Base-by-base conservation (phyloP, 2,888 invertebrate species). In the Hirtodrosophila duncani region DNA sequence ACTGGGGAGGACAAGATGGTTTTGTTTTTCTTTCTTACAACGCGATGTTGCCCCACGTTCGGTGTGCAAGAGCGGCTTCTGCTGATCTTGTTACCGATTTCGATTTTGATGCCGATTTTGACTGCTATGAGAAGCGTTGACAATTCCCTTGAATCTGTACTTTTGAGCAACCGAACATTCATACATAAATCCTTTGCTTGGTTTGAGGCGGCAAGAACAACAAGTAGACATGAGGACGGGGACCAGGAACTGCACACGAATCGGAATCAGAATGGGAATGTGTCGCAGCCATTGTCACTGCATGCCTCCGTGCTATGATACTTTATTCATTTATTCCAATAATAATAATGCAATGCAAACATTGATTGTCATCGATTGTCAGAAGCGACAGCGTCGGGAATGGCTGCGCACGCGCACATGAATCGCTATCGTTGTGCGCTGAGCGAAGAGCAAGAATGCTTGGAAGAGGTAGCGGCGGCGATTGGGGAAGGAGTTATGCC, bases 271-370 rank as follows among this genome's bases (percentile, higher is more conserved):
- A 50, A 57, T 49, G 45, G 49, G 61, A 60, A 58, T 44, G 49
- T 63, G 63, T 62, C 44, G 50, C 50, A 77, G 72, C 82, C 81
- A 81, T 82, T 82, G 82, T 82, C 82, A 81, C 82, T 82, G 82
- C 77, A 80, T 82, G 79, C 67, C 63, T 61, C 57, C 50, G 52
- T 52, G 53, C 46, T 49, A 69, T 41, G 71, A 81, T 81, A 81
- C 75, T 82, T 83, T 83, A 83, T 83, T 83, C 83, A 83, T 83
- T 75, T 83, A 83, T 83, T 83, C 83, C 83, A 83, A 83, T 83
- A 82, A 80, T 80, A 83, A 81, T 79, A 83, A 83, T 83, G 82
- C 79, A 83, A 83, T 83, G 83, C 83, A 82, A 83, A 83, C 81
- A 82, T 83, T 82, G 83, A 83, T 83, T 83, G 82, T 78, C 83